phyloP scores from a whole-genome alignment of 2,797 vertebrate genomes.

The Lepilemur ruficaudatus region DNA sequence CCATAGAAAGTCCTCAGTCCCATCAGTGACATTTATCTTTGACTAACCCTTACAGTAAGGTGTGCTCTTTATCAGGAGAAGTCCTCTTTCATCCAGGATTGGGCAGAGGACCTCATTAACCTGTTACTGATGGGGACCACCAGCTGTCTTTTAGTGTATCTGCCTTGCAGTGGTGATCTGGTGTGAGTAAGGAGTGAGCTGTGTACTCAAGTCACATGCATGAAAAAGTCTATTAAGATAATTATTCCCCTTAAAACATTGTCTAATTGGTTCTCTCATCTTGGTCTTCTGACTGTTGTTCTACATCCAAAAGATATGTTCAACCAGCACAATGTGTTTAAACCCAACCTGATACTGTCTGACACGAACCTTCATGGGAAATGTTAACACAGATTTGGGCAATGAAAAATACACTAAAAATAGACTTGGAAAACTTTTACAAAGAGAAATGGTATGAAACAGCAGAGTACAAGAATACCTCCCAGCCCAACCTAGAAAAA shows the following conservation, averaged over 20 bases:
- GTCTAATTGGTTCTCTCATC: not conserved
- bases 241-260: not conserved
- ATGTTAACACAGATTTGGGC: not conserved
- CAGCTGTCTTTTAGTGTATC: not conserved
- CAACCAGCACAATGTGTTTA: not conserved
- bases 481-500: not conserved
- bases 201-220: not conserved
- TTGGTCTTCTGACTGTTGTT: not conserved
- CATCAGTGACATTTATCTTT: not conserved
- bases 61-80: not conserved
- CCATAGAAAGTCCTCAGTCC: not conserved
- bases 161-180: not conserved
- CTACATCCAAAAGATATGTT: not conserved
- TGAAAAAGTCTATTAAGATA: not conserved
- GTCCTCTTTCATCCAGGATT: not conserved
- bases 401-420: constrained; percentile 5
- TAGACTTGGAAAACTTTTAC: not conserved
- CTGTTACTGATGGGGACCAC: not conserved
- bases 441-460: not conserved
- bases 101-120: not conserved
- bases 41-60: not conserved
- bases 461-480: not conserved
- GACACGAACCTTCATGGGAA: not conserved
- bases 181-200: not conserved
- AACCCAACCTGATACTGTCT: not conserved